These are phyloP conservation scores for Mugil cephalus DNA, from an alignment of 2,113 vertebrate genomes.

Conservation along the genomic window DNA sequence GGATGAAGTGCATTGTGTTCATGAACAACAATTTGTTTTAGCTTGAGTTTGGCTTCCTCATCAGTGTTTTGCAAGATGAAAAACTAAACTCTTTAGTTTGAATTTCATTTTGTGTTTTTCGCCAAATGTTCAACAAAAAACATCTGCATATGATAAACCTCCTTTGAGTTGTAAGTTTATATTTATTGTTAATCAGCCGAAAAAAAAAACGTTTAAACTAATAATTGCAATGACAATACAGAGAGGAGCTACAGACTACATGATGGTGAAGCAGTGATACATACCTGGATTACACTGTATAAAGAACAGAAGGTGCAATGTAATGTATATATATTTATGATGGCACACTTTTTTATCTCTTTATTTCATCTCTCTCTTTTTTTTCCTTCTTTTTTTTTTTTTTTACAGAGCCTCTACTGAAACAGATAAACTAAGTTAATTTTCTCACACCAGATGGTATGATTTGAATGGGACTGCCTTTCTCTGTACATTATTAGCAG, in stretches of 20 bases:
- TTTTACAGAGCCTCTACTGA: too few relatives aligned
- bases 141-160: conserved; percentile 25
- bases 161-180: conserved; percentile 34
- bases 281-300: background rate
- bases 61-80: conserved; percentile 11
- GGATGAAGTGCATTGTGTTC: background rate
- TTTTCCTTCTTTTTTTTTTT: too few relatives aligned
- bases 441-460: too few relatives aligned
- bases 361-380: too few relatives aligned
- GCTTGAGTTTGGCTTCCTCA: background rate
- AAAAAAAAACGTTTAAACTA: conserved; percentile 7
- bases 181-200: conserved; percentile 36
- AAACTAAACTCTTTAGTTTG: conserved; percentile 25
- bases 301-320: conserved; percentile 11
- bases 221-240: background rate
- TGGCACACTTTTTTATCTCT: too few relatives aligned
- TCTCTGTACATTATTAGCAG: too few relatives aligned
- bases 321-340: too few relatives aligned
- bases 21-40: background rate
- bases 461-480: too few relatives aligned
- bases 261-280: background rate
- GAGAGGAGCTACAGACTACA: background rate
- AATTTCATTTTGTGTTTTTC: conserved; percentile 17
- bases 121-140: conserved; percentile 7
- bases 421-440: too few relatives aligned